Conservation (phyloP, 2,113 vertebrate genomes). For the Thymallus thymallus region DNA sequence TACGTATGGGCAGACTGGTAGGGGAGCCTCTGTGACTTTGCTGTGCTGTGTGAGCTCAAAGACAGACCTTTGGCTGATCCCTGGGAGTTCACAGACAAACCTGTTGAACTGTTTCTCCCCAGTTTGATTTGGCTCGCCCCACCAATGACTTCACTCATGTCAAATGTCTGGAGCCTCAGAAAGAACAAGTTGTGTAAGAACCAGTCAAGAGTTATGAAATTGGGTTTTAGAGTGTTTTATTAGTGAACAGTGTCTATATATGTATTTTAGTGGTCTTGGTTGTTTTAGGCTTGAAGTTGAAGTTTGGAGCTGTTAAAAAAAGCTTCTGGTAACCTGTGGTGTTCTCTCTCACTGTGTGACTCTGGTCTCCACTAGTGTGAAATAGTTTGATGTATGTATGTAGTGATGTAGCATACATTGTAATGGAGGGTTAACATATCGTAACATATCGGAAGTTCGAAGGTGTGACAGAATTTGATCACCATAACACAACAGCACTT, state of each 20-base stretch:
- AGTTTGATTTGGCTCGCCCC: slow-evolving; percentile 20
- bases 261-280: neutral
- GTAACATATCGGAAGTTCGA: too few species aligned
- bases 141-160: slow-evolving; percentile 13
- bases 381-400: neutral
- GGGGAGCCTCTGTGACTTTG: too few species aligned
- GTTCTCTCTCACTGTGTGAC: slow-evolving; percentile 18
- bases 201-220: neutral
- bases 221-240: neutral
- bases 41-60: neutral
- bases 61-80: slow-evolving; percentile 35
- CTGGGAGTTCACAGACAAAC: slow-evolving; percentile 33
- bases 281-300: neutral
- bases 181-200: neutral
- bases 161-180: neutral
- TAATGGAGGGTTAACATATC: too few species aligned
- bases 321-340: neutral
- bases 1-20: too few species aligned
- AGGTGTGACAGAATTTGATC: too few species aligned
- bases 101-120: slow-evolving; percentile 30
- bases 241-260: neutral
- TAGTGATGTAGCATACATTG: neutral
- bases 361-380: slow-evolving; percentile 43
- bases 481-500: neutral
- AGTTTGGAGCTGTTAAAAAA: neutral